Evolutionary conservation across 2,797 vertebrate genomes (phyloP).

Genomic region (Acipenser transmontanus): DNA sequence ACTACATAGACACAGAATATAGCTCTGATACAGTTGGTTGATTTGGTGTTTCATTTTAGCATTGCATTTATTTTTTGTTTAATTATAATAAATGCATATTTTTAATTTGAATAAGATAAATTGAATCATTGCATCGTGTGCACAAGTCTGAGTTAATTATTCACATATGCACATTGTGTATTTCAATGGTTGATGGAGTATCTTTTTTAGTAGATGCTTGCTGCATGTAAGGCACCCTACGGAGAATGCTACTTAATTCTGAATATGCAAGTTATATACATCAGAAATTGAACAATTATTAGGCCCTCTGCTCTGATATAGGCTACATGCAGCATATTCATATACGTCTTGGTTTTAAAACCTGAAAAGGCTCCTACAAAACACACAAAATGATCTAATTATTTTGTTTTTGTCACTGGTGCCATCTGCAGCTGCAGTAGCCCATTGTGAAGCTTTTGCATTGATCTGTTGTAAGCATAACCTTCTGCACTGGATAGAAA

Average conservation of each 20-base stretch:
- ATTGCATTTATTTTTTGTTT: constrained; percentile 51
- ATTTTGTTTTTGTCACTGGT: constrained; percentile 5
- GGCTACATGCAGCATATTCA: not conserved
- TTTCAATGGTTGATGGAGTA: constrained; percentile 59
- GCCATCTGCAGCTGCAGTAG: constrained; percentile 37
- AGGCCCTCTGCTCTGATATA: not conserved
- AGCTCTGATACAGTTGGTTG: constrained; percentile 21
- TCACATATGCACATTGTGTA: constrained; percentile 55
- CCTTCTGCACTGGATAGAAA: constrained; percentile 43
- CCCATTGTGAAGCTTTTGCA: constrained; percentile 36
- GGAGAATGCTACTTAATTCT: constrained; percentile 37
- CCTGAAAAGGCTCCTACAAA: not conserved
- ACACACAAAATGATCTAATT: not conserved
- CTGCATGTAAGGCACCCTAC: constrained; percentile 25
- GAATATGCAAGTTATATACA: constrained; percentile 47
- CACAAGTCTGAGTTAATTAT: constrained; percentile 66
- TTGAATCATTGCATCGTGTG: constrained; percentile 46
- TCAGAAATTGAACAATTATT: constrained; percentile 38
- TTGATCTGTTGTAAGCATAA: constrained; percentile 40
- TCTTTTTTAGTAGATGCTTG: constrained; percentile 52
- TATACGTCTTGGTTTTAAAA: constrained; percentile 12
- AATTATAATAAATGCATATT: constrained; percentile 55
- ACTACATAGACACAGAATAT: constrained; percentile 31
- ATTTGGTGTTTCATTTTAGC: constrained; percentile 40
- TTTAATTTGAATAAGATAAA: constrained; percentile 40